phyloP scores from a whole-genome alignment of 2,113 vertebrate species.

The Psammodynastes pulverulentus region DNA sequence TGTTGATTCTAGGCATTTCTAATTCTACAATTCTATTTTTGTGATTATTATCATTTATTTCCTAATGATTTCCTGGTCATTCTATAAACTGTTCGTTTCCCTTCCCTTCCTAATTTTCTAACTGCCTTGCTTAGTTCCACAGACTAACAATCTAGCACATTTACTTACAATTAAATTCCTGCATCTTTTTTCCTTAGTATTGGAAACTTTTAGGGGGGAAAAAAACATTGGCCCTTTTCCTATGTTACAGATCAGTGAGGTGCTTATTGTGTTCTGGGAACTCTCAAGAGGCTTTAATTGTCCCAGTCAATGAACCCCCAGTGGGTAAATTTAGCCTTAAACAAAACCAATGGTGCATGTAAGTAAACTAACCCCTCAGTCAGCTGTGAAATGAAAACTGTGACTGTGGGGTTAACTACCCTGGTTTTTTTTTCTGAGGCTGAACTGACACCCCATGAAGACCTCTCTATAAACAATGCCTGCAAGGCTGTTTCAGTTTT shows the following conservation, averaged over 20 bases:
- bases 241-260: neutral
- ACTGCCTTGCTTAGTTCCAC: neutral
- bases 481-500: neutral
- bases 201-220: neutral
- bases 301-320: neutral
- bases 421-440: neutral
- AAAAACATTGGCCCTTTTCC: neutral
- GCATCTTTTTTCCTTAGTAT: neutral
- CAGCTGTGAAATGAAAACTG: neutral
- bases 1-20: neutral
- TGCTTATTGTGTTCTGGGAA: neutral
- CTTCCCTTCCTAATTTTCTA: neutral
- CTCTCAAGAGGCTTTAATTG: neutral
- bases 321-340: neutral
- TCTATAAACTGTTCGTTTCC: neutral
- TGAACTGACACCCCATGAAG: neutral
- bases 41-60: neutral
- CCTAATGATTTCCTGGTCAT: neutral
- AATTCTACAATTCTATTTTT: neutral
- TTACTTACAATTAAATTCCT: neutral
- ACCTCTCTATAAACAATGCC: neutral
- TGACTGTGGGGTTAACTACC: neutral
- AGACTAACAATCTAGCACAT: neutral
- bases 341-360: neutral
- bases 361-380: neutral